Evolutionary conservation across 1,140 invertebrate species (phyloP).

Genomic region (Orius laevigatus): DNA sequence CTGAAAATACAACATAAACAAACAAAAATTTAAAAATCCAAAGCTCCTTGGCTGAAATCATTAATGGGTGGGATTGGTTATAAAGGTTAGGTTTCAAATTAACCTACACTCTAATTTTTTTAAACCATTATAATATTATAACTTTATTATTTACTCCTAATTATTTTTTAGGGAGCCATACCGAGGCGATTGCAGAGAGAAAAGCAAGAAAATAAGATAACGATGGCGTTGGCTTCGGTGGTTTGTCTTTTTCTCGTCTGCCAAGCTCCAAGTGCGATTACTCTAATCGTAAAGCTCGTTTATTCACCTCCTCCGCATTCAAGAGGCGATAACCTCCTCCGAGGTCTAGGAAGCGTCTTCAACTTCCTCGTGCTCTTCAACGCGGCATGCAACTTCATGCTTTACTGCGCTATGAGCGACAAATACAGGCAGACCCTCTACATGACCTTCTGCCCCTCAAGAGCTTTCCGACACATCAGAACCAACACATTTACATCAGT

Average conservation of each 20-base stretch:
- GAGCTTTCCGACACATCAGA: constrained; percentile 19
- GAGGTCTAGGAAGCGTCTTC: constrained; percentile 46
- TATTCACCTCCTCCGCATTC: constrained; percentile 29
- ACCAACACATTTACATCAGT: constrained; percentile 2
- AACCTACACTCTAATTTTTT: no score
- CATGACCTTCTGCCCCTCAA: constrained; percentile 34
- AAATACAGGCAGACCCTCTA: constrained; percentile 54
- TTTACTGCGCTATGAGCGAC: constrained; percentile 56
- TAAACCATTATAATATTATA: no score
- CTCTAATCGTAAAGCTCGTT: constrained; percentile 28
- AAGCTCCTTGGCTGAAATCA: no score
- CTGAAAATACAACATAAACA: no score
- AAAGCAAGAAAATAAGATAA: constrained; percentile 48
- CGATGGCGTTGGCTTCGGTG: constrained; percentile 52
- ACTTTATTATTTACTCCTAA: no score
- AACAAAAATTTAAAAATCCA: no score
- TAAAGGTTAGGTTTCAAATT: no score
- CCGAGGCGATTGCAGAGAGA: constrained; percentile 20
- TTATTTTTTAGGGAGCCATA: no score
- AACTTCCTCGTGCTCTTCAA: constrained; percentile 52
- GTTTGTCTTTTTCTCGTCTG: constrained; percentile 54
- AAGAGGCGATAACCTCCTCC: constrained; percentile 24
- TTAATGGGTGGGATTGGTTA: no score
- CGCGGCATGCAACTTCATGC: constrained; percentile 51
- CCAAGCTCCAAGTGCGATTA: constrained; percentile 44